Conservation (phyloP, 2,888 invertebrate species). For the Callyntrura sp. region DNA sequence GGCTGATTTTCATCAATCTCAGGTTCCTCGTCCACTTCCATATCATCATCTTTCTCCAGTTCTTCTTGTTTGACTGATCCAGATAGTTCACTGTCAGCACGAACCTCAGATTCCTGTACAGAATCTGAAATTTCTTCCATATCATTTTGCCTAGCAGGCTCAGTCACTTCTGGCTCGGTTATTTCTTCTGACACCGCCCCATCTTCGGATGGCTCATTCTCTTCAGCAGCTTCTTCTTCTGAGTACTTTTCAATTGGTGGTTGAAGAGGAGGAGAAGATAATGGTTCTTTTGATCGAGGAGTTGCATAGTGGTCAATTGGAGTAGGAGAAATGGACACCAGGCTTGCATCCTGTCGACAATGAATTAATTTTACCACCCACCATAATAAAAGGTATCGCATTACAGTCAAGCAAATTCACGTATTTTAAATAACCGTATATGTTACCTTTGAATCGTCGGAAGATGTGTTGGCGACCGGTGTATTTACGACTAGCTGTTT, state of each 20-base stretch:
- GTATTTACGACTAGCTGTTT: conserved; percentile 78
- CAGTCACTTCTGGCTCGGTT: conserved; percentile 72
- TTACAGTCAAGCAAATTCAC: too few species aligned
- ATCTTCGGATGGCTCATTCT: conserved; percentile 73
- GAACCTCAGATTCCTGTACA: conserved; percentile 57
- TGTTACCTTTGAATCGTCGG: conserved; percentile 81
- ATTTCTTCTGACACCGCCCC: conserved; percentile 71
- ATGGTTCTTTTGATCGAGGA: conserved; percentile 70
- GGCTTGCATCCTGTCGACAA: conserved; percentile 79
- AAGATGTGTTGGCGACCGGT: conserved; percentile 78
- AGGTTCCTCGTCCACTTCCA: conserved; percentile 66
- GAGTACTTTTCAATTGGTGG: conserved; percentile 65
- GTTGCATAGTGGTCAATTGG: conserved; percentile 82
- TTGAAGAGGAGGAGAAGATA: conserved; percentile 63
- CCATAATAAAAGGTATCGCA: too few species aligned
- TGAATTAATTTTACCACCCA: background rate
- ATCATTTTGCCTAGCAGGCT: conserved; percentile 50
- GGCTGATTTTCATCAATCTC: conserved; percentile 74
- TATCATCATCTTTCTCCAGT: conserved; percentile 59
- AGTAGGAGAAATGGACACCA: conserved; percentile 82
- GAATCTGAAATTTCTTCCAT: conserved; percentile 67
- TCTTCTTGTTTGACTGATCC: conserved; percentile 74
- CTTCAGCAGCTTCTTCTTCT: conserved; percentile 74
- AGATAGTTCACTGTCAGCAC: conserved; percentile 71
- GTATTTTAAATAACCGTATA: background rate